These are phyloP conservation scores for Eurystomus glaucurus DNA, from an alignment of 2,797 vertebrate species.

Conservation along the genomic window DNA sequence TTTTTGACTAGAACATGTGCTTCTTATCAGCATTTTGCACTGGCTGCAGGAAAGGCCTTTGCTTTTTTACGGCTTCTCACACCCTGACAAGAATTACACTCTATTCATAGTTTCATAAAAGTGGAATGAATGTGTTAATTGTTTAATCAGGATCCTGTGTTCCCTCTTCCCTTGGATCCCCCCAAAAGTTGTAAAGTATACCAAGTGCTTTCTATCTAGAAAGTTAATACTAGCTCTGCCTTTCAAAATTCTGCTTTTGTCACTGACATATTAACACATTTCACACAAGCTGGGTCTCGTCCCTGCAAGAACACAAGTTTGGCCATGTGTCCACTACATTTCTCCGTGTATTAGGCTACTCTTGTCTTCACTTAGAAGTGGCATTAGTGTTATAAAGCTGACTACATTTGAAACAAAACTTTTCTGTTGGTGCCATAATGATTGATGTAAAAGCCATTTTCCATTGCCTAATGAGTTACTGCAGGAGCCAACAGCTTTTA, in stretches of 20 bases:
- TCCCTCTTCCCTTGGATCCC: neutral
- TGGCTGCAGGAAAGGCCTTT: neutral
- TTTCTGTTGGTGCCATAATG: neutral
- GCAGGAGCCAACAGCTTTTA: neutral
- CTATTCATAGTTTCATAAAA: neutral
- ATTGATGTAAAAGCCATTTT: neutral
- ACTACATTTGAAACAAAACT: neutral
- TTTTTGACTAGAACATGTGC: neutral
- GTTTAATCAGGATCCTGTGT: neutral
- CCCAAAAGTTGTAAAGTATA: neutral
- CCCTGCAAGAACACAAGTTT: neutral
- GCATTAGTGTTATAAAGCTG: neutral
- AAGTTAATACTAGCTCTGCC: neutral
- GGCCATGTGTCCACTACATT: neutral
- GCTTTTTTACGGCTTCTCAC: neutral
- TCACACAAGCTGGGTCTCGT: neutral
- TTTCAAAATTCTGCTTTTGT: neutral
- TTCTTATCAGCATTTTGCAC: neutral
- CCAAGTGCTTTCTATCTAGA: neutral
- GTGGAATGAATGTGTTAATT: neutral
- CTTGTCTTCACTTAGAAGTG: neutral
- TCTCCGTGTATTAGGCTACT: neutral
- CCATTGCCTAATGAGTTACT: neutral
- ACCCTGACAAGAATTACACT: neutral
- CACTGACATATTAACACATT: neutral